Evolutionary conservation across 1,140 invertebrate species (phyloP).

Genomic region (Melanaphis sacchari): DNA sequence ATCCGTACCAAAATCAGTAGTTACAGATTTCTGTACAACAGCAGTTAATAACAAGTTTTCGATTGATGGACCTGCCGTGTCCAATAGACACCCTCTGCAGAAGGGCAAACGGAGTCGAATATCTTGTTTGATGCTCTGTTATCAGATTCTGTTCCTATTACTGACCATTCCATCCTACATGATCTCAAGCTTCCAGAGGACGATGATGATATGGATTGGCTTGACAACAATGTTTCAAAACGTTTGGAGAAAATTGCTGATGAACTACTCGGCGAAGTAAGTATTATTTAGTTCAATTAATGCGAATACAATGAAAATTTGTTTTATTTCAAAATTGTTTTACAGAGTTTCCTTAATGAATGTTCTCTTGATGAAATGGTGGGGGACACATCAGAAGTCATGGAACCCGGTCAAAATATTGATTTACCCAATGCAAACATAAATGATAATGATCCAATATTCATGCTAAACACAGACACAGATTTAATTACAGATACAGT

Average conservation of each 20-base stretch:
- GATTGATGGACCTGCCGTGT: conserved; percentile 55
- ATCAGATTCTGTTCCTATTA: conserved; percentile 52
- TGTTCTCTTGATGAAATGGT: conserved; percentile 54
- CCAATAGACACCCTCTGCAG: conserved; percentile 56
- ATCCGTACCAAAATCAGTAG: background rate
- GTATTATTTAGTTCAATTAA: conserved; percentile 9
- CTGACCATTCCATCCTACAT: conserved; percentile 37
- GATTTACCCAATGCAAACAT: background rate
- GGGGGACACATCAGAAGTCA: conserved; percentile 52
- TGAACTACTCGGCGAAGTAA: conserved; percentile 50
- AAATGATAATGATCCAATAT: background rate
- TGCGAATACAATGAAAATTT: background rate
- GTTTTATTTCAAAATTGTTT: background rate
- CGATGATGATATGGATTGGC: conserved; percentile 44
- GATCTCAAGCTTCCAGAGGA: conserved; percentile 40
- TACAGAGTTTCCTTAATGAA: conserved; percentile 52
- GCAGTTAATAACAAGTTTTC: conserved; percentile 34
- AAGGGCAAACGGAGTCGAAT: conserved; percentile 54
- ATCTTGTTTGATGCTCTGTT: conserved; percentile 53
- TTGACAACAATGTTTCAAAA: conserved; percentile 53
- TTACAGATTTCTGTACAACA: conserved; percentile 25
- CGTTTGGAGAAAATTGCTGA: conserved; percentile 51
- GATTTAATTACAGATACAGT: background rate
- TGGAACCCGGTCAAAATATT: conserved; percentile 55
- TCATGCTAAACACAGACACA: conserved; percentile 42